Base-by-base conservation (phyloP, 2,797 vertebrate genomes). In the Kryptopterus vitreolus region DNA sequence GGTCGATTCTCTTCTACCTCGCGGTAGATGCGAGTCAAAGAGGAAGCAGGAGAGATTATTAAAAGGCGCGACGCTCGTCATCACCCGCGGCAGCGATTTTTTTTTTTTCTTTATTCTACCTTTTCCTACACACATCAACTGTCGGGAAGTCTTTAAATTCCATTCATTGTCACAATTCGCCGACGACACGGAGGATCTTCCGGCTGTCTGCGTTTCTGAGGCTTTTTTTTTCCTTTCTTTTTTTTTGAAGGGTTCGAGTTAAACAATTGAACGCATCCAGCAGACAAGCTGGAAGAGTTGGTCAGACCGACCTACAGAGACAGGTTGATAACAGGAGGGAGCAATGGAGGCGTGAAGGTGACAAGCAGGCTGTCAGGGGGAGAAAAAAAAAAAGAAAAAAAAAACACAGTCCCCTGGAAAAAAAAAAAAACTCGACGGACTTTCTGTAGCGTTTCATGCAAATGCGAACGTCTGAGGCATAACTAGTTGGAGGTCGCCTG, bases 21-120 rank as follows among this genome's bases (percentile, higher is more conserved):
- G 16, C 3, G 26, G 24, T 15, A 57, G 78, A 76, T 35, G 18
- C 26, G 72, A 71, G 29, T 35, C 6, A 24, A 29, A 55, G 29
- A 53, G 24, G 8, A 33, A 71, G 16, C 66, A 69, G 69, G n/a
- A 61, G 68, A 70, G 10, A 63, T 79, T 63, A 77, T 84, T 82
- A 85, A 81, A 75, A 74, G 72, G 61, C 85, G 81, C 80, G 70
- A 52, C 77, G 78, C 77, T 82, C 46, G 33, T 74, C 55, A 43
- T 8, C 31, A 38, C 52, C 53, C 26, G 7, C 61, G 77, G 62
- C 50, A 55, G 50, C n/a, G 22, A 3, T 78, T 68, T 71, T 78
- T 81, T 18, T 5, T 20, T 3, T 78, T 68, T 71, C 81, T 81
- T 18, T 5, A 26, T n/a, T 26, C 33, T 81, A 81, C 83, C 77